phyloP scores from a whole-genome alignment of 2,113 vertebrate species.

The Sardina pilchardus region DNA sequence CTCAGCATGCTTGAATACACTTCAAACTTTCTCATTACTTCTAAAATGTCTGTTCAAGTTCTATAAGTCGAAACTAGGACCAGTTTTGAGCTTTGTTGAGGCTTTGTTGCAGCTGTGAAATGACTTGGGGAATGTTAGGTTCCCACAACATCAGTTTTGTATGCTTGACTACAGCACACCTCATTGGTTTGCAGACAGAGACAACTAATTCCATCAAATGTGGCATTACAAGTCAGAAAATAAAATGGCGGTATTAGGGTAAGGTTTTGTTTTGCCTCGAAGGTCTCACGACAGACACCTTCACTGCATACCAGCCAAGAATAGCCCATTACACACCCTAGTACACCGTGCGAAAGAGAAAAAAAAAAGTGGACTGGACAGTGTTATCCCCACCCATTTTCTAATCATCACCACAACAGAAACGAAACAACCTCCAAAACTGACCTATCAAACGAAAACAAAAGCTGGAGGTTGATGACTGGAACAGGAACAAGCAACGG shows the following conservation, averaged over 20 bases:
- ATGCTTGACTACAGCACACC: background rate
- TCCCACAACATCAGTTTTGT: no score
- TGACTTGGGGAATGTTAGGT: background rate
- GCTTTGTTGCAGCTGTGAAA: background rate
- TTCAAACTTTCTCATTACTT: background rate
- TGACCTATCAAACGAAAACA: background rate
- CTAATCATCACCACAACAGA: background rate
- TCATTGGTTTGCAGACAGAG: slow-evolving; percentile 6
- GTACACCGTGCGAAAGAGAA: background rate
- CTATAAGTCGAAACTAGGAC: background rate
- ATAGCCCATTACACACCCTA: slow-evolving; percentile 24
- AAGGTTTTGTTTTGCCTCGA: slow-evolving; percentile 37
- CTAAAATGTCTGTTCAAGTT: background rate
- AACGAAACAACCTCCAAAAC: background rate
- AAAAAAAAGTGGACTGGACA: background rate
- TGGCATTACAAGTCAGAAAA: slow-evolving; percentile 16
- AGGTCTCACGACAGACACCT: slow-evolving; percentile 31
- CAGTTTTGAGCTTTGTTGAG: background rate
- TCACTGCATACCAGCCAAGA: slow-evolving; percentile 19
- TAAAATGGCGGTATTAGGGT: slow-evolving; percentile 16
- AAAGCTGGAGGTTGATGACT: background rate
- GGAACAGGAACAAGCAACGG: background rate
- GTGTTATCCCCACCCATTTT: background rate
- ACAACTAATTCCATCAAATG: slow-evolving; percentile 30
- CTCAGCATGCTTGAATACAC: background rate